Evolutionary conservation across 2,113 vertebrate species (phyloP).

Genomic region (Cavia aperea): DNA sequence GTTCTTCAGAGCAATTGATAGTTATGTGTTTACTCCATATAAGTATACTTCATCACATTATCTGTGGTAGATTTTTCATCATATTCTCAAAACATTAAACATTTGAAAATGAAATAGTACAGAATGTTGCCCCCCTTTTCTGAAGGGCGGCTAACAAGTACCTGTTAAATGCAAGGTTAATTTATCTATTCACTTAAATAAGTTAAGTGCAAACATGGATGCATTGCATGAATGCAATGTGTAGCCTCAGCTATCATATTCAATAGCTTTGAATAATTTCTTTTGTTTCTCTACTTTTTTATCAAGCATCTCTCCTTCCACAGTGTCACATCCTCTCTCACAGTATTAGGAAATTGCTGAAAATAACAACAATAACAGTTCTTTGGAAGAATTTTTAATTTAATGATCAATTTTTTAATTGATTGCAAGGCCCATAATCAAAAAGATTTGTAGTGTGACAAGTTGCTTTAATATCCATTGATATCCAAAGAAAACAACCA

Average conservation of each 20-base stretch:
- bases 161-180: background rate
- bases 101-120: background rate
- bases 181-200: constrained; percentile 3
- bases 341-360: background rate
- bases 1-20: constrained; percentile 1
- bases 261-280: background rate
- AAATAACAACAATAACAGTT: background rate
- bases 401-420: too few relatives aligned
- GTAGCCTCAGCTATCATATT: background rate
- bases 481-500: background rate
- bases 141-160: background rate
- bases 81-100: background rate
- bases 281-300: background rate
- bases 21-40: background rate
- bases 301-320: background rate
- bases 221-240: background rate
- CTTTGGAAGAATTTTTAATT: background rate
- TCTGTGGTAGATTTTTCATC: background rate
- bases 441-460: background rate
- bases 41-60: background rate
- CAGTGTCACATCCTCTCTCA: background rate
- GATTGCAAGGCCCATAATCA: background rate
- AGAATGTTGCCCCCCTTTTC: background rate
- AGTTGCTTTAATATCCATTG: background rate
- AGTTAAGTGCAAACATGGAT: background rate